Conservation (phyloP, 2,113 vertebrate genomes). For the Hypomesus transpacificus region DNA sequence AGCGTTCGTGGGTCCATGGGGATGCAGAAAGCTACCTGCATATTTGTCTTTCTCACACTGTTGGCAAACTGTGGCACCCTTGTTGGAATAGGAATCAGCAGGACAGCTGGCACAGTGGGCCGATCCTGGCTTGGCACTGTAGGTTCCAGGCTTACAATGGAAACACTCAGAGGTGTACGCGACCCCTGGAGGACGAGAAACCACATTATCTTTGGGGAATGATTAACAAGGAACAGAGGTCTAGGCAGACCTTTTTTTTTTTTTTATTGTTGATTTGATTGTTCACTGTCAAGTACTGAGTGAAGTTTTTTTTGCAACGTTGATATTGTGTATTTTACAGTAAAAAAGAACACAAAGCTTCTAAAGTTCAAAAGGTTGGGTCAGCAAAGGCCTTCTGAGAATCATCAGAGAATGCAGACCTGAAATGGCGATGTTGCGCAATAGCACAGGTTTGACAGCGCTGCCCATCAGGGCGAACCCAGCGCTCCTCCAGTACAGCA, state of each 20-base stretch:
- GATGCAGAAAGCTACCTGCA: slow-evolving; percentile 68
- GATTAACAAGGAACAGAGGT: slow-evolving; percentile 18
- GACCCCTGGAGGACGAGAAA: slow-evolving; percentile 70
- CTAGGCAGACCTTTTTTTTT: neutral
- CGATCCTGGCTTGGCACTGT: slow-evolving; percentile 75
- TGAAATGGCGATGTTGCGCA: slow-evolving; percentile 87
- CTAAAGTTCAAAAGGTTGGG: too few relatives aligned
- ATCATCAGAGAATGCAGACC: slow-evolving; percentile 62
- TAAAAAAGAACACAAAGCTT: too few relatives aligned
- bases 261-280: neutral
- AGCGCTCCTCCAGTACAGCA: slow-evolving; percentile 89
- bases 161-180: slow-evolving; percentile 96
- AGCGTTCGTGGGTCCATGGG: neutral
- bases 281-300: too few relatives aligned
- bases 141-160: slow-evolving; percentile 90
- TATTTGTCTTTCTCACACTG: slow-evolving; percentile 78
- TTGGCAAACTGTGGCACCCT: slow-evolving; percentile 83
- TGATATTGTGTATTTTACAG: too few relatives aligned
- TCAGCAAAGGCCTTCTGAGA: too few relatives aligned
- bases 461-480: slow-evolving; percentile 73
- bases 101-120: slow-evolving; percentile 80
- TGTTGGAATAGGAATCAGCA: slow-evolving; percentile 78
- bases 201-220: neutral
- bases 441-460: slow-evolving; percentile 80
- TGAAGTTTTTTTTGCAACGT: too few relatives aligned